These are phyloP conservation scores for Sebastes iracundus DNA, from an alignment of 2,797 vertebrate genomes.

Conservation along the genomic window DNA sequence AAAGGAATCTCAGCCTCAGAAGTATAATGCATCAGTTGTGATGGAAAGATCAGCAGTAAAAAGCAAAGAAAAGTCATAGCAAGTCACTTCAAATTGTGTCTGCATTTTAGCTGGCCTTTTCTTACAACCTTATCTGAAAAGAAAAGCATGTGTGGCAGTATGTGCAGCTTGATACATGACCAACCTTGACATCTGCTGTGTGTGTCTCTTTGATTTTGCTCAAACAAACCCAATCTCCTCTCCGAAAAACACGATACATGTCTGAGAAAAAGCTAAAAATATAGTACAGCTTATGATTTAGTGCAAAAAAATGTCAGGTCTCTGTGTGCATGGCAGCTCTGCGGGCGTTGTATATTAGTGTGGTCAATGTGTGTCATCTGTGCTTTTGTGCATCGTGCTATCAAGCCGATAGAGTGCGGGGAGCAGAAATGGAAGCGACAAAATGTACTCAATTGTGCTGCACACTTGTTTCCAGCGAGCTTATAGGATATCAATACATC, in stretches of 20 bases:
- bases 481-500: slow-evolving; percentile 25
- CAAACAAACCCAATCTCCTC: neutral
- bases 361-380: neutral
- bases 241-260: neutral
- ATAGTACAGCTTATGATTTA: neutral
- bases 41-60: neutral
- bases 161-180: slow-evolving; percentile 4
- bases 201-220: slow-evolving; percentile 13
- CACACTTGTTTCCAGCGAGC: neutral
- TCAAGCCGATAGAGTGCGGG: neutral
- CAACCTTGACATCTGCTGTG: neutral
- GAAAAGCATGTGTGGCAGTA: neutral
- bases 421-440: neutral
- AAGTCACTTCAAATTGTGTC: neutral
- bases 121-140: neutral
- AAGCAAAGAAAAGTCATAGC: neutral
- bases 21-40: slow-evolving; percentile 17
- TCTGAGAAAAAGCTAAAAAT: neutral
- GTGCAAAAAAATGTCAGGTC: neutral
- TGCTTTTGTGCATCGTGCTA: neutral
- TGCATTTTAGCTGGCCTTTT: neutral
- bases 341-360: neutral
- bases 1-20: slow-evolving; percentile 7
- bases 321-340: neutral
- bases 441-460: neutral